phyloP scores from a whole-genome alignment of 2,113 vertebrate species.

The Erpornis zantholeuca region DNA sequence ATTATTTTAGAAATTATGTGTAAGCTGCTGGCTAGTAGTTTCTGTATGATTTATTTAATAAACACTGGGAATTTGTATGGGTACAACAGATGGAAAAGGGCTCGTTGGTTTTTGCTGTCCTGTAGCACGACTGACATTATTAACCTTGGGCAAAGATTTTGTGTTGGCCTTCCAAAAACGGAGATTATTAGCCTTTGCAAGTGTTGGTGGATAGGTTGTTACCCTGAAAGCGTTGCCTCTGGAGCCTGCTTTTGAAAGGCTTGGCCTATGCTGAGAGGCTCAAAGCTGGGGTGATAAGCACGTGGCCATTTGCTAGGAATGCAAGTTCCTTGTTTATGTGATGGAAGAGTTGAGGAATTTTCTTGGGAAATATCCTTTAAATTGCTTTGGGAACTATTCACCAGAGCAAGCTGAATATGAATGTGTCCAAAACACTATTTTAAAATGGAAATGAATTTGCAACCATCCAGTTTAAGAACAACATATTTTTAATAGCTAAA shows the following conservation, averaged over 20 bases:
- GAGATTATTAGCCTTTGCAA: not conserved
- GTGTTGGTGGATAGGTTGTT: not conserved
- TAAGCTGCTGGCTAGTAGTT: not conserved
- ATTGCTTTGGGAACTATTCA: not conserved
- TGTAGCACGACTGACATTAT: not conserved
- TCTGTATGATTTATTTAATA: not conserved
- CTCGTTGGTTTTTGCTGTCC: not conserved
- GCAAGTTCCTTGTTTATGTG: fast-evolving
- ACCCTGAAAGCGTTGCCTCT: not conserved
- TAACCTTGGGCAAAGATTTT: not conserved
- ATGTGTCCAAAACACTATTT: not conserved
- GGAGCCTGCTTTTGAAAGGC: not conserved
- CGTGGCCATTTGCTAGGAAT: not conserved
- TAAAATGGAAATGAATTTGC: not conserved
- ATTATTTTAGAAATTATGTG: not conserved
- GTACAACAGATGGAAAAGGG: not conserved
- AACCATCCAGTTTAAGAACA: not conserved
- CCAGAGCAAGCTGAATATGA: not conserved
- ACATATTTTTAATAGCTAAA: not conserved
- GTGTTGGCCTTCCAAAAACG: not conserved
- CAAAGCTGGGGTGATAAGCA: not conserved
- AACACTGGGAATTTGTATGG: not conserved
- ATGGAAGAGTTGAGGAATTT: not conserved
- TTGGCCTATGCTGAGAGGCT: not conserved
- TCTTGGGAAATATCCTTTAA: not conserved